phyloP scores from a whole-genome alignment of 2,797 vertebrate genomes.

The Taeniopygia guttata region DNA sequence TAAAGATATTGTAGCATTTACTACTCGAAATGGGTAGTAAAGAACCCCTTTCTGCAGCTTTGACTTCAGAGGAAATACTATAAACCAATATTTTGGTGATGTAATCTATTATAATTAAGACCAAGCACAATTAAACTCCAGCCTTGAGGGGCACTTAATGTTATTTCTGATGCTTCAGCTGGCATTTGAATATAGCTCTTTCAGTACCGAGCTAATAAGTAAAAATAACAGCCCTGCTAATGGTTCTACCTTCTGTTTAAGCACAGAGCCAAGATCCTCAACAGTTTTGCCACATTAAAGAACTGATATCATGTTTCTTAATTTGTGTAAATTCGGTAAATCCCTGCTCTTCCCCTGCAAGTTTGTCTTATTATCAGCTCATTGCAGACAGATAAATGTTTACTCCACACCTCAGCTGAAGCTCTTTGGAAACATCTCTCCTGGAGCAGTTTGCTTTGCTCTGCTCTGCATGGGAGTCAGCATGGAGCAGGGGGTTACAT shows the following conservation, averaged over 20 bases:
- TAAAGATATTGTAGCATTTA: neutral
- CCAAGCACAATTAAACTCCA: slow-evolving; percentile 14
- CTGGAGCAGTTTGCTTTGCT: neutral
- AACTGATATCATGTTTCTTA: neutral
- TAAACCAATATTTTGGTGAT: neutral
- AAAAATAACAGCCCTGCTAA: slow-evolving; percentile 45
- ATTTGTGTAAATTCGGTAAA: neutral
- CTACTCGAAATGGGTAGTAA: neutral
- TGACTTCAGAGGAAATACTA: neutral
- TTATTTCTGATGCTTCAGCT: slow-evolving; percentile 26
- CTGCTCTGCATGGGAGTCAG: neutral
- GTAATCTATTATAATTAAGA: slow-evolving; percentile 13
- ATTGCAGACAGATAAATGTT: neutral
- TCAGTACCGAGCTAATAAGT: slow-evolving; percentile 11
- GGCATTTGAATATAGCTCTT: neutral
- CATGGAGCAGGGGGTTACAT: neutral
- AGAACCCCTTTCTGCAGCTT: neutral
- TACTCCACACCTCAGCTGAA: neutral
- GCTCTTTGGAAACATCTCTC: neutral
- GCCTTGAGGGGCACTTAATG: neutral
- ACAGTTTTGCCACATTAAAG: neutral
- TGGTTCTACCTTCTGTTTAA: slow-evolving; percentile 14
- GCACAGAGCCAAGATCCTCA: neutral
- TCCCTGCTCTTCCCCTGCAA: neutral
- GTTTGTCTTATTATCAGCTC: neutral